Evolutionary conservation across 2,113 vertebrate species (phyloP).

Genomic region (Proterorhinus semilunaris): DNA sequence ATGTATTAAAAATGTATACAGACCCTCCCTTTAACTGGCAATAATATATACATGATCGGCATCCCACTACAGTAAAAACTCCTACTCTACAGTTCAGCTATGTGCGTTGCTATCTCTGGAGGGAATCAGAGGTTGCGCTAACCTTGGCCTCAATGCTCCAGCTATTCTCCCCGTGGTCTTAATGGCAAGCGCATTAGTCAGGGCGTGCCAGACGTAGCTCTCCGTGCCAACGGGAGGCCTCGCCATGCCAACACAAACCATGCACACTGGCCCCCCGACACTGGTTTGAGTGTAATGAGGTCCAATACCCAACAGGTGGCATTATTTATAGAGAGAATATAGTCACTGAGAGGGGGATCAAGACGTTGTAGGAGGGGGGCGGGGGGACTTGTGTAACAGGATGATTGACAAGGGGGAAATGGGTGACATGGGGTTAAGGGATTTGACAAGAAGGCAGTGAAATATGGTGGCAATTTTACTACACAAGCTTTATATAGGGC

Average conservation of each 20-base stretch:
- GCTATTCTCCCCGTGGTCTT: slow-evolving; percentile 53
- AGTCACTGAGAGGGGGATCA: background rate
- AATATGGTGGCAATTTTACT: too few species aligned
- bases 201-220: slow-evolving; percentile 62
- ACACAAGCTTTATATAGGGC: too few species aligned
- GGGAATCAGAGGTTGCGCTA: slow-evolving; percentile 46
- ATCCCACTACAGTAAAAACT: slow-evolving; percentile 11
- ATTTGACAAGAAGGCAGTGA: background rate
- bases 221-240: slow-evolving; percentile 54
- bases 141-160: slow-evolving; percentile 61
- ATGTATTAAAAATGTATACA: too few species aligned
- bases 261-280: slow-evolving; percentile 24
- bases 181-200: slow-evolving; percentile 50
- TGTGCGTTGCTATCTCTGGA: slow-evolving; percentile 24
- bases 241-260: slow-evolving; percentile 27
- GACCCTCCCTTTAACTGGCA: too few species aligned
- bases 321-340: slow-evolving; percentile 66
- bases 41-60: too few species aligned
- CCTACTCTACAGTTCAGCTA: background rate
- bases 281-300: slow-evolving; percentile 61
- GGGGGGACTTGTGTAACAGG: slow-evolving; percentile 8
- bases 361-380: background rate
- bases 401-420: slow-evolving; percentile 8
- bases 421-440: background rate
- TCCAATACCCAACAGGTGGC: slow-evolving; percentile 74